Evolutionary conservation across 2,113 vertebrate species (phyloP).

Genomic region (Trachemys scripta): DNA sequence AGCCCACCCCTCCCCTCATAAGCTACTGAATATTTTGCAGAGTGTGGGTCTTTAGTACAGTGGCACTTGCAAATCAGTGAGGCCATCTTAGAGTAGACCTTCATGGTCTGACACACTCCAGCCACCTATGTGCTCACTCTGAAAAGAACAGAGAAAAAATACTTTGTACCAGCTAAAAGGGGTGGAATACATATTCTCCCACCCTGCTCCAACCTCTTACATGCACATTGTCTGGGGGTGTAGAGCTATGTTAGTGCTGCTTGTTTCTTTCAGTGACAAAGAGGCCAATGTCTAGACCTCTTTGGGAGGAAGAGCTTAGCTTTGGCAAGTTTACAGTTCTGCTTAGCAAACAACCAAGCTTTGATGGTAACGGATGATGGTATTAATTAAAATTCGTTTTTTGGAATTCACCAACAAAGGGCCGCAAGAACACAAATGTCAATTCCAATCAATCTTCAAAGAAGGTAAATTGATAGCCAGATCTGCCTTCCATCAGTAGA

Average conservation of each 20-base stretch:
- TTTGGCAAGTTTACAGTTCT: not conserved
- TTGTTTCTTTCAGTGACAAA: not conserved
- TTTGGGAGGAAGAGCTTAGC: not conserved
- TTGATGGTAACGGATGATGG: not conserved
- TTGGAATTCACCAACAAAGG: not conserved
- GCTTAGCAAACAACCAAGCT: not conserved
- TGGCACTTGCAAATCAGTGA: not conserved
- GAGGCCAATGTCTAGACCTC: too few species aligned
- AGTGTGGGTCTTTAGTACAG: not conserved
- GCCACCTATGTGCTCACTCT: too few species aligned
- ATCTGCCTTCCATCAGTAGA: not conserved
- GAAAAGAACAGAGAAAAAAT: not conserved
- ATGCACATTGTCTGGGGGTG: not conserved
- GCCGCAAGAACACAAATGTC: too few species aligned
- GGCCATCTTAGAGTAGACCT: not conserved
- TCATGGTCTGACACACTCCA: not conserved
- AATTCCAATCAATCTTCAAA: too few species aligned
- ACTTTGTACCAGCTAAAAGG: not conserved
- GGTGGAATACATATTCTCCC: not conserved
- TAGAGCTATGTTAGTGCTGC: too few species aligned
- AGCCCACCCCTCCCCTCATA: too few species aligned
- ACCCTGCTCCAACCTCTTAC: not conserved
- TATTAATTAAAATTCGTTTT: not conserved
- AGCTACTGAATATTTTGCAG: not conserved
- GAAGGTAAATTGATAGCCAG: too few species aligned